These are phyloP conservation scores for Frieseomelitta varia DNA, from an alignment of 1,140 invertebrate genomes.

Conservation along the genomic window DNA sequence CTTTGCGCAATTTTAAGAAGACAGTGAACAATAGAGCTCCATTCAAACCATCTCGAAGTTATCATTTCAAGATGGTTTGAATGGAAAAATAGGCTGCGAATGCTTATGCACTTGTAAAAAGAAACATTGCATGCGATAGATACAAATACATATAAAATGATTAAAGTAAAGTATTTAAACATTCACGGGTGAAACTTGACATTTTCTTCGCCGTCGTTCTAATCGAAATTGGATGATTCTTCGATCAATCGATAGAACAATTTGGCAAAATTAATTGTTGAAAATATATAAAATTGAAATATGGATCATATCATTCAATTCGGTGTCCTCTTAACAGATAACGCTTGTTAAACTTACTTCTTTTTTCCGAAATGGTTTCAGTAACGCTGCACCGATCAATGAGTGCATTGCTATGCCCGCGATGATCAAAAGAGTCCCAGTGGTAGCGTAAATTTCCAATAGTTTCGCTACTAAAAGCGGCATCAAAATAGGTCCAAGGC, in stretches of 20 bases:
- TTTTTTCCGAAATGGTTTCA: constrained; percentile 83
- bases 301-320: too few species aligned
- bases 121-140: not conserved
- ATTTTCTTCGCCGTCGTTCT: too few species aligned
- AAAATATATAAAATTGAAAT: too few species aligned
- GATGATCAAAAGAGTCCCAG: constrained; percentile 84
- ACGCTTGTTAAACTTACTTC: constrained; percentile 51
- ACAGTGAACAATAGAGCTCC: not conserved
- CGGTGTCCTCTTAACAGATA: constrained; percentile 16
- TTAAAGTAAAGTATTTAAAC: too few species aligned
- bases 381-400: constrained; percentile 84
- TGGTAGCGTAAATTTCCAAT: constrained; percentile 76
- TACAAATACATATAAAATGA: not conserved
- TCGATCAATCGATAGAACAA: too few species aligned
- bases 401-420: constrained; percentile 85
- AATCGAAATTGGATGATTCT: too few species aligned
- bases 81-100: too few species aligned
- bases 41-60: not conserved
- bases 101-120: not conserved
- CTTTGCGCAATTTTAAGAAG: not conserved
- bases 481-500: constrained; percentile 88
- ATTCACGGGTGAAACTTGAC: too few species aligned
- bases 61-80: too few species aligned
- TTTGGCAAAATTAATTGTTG: too few species aligned
- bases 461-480: constrained; percentile 84